phyloP scores from a whole-genome alignment of 2,888 invertebrate genomes.

The Oligia fasciuncula region DNA sequence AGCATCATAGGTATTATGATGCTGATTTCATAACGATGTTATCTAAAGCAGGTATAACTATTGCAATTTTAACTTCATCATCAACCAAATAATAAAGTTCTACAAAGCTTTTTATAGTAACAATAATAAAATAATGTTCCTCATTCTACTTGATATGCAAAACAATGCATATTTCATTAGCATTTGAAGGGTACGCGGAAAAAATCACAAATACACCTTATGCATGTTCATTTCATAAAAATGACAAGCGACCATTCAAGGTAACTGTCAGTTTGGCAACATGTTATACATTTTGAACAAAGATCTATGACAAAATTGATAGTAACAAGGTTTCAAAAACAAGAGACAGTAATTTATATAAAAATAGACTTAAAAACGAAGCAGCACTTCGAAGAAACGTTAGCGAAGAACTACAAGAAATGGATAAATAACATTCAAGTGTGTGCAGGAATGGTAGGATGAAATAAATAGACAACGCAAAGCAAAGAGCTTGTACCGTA shows the following conservation, averaged over 20 bases:
- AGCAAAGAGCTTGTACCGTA: slow-evolving; percentile 48
- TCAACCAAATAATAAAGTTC: not conserved
- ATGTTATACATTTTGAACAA: slow-evolving; percentile 28
- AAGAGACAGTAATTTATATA: slow-evolving; percentile 1
- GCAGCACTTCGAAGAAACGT: slow-evolving; percentile 17
- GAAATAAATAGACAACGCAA: slow-evolving; percentile 61
- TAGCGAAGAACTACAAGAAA: slow-evolving; percentile 44
- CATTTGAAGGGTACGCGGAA: slow-evolving; percentile 48
- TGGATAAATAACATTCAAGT: slow-evolving; percentile 54
- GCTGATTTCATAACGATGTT: not conserved
- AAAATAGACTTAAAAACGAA: slow-evolving; percentile 17
- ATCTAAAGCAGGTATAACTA: not conserved
- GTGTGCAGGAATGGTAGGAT: slow-evolving; percentile 56
- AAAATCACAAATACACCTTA: slow-evolving; percentile 39
- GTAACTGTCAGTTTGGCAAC: slow-evolving; percentile 29
- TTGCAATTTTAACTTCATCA: not conserved
- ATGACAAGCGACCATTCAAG: slow-evolving; percentile 53
- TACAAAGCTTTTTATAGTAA: slow-evolving; percentile 12
- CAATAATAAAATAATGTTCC: slow-evolving; percentile 39
- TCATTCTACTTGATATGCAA: slow-evolving; percentile 43
- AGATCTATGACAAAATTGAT: slow-evolving; percentile 21
- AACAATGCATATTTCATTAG: slow-evolving; percentile 53
- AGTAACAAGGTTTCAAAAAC: not conserved
- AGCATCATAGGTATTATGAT: not conserved
- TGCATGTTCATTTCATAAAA: slow-evolving; percentile 56